phyloP scores from a whole-genome alignment of 1,140 invertebrate genomes.

The Drosophila pseudoobscura region DNA sequence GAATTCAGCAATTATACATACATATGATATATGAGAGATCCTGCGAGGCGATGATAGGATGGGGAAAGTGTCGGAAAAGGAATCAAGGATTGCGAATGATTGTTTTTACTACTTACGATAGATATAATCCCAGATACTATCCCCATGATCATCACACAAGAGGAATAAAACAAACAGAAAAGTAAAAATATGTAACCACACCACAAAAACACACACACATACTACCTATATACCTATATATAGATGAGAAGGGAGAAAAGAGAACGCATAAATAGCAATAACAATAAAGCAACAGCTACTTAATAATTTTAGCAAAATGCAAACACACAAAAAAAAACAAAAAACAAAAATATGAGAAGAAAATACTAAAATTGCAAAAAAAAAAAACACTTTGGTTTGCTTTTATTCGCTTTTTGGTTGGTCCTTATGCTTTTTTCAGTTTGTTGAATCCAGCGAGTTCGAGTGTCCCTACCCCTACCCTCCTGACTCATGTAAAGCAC shows the following conservation, averaged over 20 bases:
- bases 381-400: constrained; percentile 28
- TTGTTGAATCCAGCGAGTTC: background rate
- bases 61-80: too few species aligned
- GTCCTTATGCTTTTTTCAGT: constrained; percentile 7
- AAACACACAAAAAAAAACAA: constrained; percentile 42
- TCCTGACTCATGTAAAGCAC: constrained; percentile 17
- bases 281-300: constrained; percentile 81
- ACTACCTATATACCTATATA: constrained; percentile 44
- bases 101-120: constrained; percentile 22
- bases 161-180: constrained; percentile 27
- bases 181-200: constrained; percentile 58
- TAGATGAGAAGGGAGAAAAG: constrained; percentile 45
- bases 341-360: constrained; percentile 32
- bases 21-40: background rate
- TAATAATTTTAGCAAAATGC: constrained; percentile 80
- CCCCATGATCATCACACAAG: constrained; percentile 67
- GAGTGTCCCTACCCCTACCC: background rate
- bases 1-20: constrained; percentile 61
- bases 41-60: too few species aligned
- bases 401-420: constrained; percentile 33
- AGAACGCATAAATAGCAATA: constrained; percentile 64
- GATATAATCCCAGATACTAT: constrained; percentile 28
- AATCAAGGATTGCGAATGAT: background rate
- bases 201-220: constrained; percentile 33
- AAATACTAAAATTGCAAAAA: constrained; percentile 35